Evolutionary conservation across 2,797 vertebrate species (phyloP).

Genomic region (Crotalus adamanteus): DNA sequence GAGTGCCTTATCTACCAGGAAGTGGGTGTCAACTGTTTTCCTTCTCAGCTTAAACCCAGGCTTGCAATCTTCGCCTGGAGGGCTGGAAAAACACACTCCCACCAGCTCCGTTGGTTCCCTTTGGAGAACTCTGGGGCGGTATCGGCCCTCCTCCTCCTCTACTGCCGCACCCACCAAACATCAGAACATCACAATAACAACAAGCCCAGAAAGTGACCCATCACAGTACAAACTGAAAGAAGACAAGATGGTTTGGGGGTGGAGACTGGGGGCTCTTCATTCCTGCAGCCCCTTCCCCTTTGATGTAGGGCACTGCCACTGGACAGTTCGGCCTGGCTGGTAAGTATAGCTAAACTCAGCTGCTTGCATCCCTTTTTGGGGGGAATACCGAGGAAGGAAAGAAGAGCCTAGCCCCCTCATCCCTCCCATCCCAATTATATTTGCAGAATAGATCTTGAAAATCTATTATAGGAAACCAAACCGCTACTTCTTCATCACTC

Average conservation of each 20-base stretch:
- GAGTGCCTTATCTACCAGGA: neutral
- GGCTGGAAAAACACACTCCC: conserved; percentile 10
- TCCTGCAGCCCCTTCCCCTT: neutral
- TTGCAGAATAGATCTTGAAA: neutral
- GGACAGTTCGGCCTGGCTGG: neutral
- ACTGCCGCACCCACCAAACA: conserved; percentile 1
- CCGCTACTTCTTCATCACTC: neutral
- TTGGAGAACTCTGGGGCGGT: neutral
- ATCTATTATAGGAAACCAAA: neutral
- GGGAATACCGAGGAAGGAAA: neutral
- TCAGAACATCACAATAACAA: conserved; percentile 24
- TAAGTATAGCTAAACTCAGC: conserved; percentile 23
- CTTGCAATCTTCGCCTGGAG: neutral
- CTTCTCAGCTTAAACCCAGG: neutral
- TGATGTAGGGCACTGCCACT: neutral
- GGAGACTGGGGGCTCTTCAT: neutral
- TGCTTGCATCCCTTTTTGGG: neutral
- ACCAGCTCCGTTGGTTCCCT: neutral
- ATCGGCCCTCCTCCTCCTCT: neutral
- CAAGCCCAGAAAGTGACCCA: conserved; percentile 6
- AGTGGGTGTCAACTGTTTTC: neutral
- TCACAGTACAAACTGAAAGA: conserved; percentile 10
- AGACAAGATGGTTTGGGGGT: neutral
- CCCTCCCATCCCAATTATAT: no score
- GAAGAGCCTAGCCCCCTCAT: neutral